Percentiles rank a stretch among this genome's conserved stretches.
Evolutionary conservation across 2,113 vertebrate species (phyloP).

Genomic region (Phycodurus eques): DNA sequence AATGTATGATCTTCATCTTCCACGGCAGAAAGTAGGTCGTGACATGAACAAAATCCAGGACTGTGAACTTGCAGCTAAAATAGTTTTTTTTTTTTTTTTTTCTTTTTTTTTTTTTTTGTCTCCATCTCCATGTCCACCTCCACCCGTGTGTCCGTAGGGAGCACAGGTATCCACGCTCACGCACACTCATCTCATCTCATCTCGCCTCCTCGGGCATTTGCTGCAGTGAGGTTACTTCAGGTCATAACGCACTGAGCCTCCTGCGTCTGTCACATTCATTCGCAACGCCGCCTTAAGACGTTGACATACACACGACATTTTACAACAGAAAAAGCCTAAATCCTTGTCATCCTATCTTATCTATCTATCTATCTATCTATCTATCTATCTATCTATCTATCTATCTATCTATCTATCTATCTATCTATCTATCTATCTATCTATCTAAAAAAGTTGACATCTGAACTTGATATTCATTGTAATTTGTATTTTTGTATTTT

Average conservation of each 20-base stretch:
- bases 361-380: neutral
- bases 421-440: neutral
- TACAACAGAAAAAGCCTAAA: too few relatives aligned
- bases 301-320: too few relatives aligned
- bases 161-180: slow-evolving; percentile 47
- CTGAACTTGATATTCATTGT: too few relatives aligned
- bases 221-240: neutral
- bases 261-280: neutral
- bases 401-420: neutral
- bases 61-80: slow-evolving; percentile 49
- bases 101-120: neutral
- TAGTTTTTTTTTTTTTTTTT: slow-evolving; percentile 21
- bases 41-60: slow-evolving; percentile 28
- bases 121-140: slow-evolving; percentile 1
- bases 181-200: slow-evolving; percentile 25
- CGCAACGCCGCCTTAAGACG: neutral
- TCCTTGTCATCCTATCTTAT: neutral
- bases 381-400: neutral
- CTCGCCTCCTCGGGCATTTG: slow-evolving; percentile 22
- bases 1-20: neutral
- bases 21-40: neutral
- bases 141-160: slow-evolving; percentile 40
- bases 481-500: too few relatives aligned
- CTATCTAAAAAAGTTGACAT: too few relatives aligned
- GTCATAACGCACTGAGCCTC: neutral